Base-by-base conservation (phyloP, 1,140 invertebrate species). In the Thalassaphorura encarpata region DNA sequence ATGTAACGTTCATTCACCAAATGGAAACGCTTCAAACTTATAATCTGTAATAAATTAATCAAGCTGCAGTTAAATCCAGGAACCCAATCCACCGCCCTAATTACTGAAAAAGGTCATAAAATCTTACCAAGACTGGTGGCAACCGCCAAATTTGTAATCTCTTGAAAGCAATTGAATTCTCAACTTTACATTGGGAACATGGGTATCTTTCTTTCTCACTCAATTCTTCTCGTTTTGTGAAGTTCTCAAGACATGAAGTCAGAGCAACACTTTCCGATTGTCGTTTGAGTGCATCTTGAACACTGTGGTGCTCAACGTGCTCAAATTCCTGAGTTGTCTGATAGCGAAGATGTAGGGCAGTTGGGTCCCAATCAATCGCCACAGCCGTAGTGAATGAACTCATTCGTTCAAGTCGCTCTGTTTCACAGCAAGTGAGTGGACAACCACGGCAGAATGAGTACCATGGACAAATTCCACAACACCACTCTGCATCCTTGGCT, bases 21-120 rank as follows among this genome's bases (percentile, higher is more conserved):
- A 71, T 92, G 89, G 71, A 93, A 93, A 27, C 89, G 77, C 69
- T 93, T 93, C 51, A 93, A 69, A 68, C 92, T 89, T 8, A 93
- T 80, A 67, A 92, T 88, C 87, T 90, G 70, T 18, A 75, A 69
- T 56, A 15, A 65, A 24, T 46, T 28, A 54, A 54, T 36, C 33
- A 11, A 36, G 33, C 11, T n/a, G n/a, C n/a, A 11, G 33, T 36
- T 36, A 11, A 36, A 36, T 36, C 33, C 33, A 36, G 33, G n/a
- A 11, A 36, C n/a, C 33, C 33, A 11, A 36, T 11, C 33, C n/a
- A n/a, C n/a, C n/a, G 6, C 56, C 76, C 73, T 73, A 76, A 61
- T 52, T 69, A 64, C 3, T 36, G 55, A 56, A 46, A 57, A 29
- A 40, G 43, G 26, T n/a, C 28, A 52, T 3, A 40, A 53, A 40